Percentiles rank a stretch among this genome's conserved stretches.
Evolutionary conservation across 2,797 vertebrate genomes (phyloP).

Genomic region (Stomatorhinus walkeri): DNA sequence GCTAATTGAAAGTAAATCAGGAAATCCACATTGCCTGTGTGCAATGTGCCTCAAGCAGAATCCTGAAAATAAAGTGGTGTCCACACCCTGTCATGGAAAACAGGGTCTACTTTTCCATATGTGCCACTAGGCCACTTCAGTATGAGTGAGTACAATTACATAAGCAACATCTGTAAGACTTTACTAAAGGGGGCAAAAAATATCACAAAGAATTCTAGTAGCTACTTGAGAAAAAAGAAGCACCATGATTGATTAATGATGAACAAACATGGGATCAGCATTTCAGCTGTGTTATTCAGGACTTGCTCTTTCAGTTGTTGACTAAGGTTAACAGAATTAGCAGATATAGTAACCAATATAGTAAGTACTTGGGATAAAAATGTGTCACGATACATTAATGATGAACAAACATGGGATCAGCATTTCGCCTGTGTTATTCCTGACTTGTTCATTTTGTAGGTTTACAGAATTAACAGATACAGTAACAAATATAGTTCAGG

Average conservation of each 20-base stretch:
- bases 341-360: too few species aligned
- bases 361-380: too few species aligned
- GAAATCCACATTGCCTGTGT: not conserved
- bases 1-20: conserved; percentile 20
- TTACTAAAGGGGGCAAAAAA: not conserved
- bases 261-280: too few species aligned
- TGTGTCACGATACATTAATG: not conserved
- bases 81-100: not conserved
- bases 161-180: not conserved
- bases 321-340: too few species aligned
- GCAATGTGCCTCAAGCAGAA: not conserved
- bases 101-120: not conserved
- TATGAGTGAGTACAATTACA: not conserved
- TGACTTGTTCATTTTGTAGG: not conserved
- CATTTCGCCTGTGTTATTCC: not conserved
- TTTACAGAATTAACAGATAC: not conserved
- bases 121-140: not conserved
- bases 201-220: not conserved
- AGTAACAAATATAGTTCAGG: not conserved
- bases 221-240: not conserved
- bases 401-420: not conserved
- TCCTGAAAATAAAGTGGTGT: not conserved
- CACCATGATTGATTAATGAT: not conserved
- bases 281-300: too few species aligned
- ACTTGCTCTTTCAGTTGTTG: too few species aligned